These are phyloP conservation scores for Leucophenga maculata DNA, from an alignment of 2,888 invertebrate genomes.

Conservation along the genomic window DNA sequence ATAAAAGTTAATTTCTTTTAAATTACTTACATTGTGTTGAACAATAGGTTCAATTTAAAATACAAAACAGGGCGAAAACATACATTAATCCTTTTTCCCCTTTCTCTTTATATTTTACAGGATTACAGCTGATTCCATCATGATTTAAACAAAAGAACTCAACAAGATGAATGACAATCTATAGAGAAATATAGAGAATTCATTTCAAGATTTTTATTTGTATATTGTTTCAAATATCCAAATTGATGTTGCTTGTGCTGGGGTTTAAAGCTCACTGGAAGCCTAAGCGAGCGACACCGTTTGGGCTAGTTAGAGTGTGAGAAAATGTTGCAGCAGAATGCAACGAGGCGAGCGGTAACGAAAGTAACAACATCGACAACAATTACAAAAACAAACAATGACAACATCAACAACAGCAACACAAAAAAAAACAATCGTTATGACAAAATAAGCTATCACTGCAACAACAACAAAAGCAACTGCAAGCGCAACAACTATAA, in stretches of 20 bases:
- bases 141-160: constrained; percentile 11
- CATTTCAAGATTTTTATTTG: too few species aligned
- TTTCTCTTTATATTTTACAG: too few species aligned
- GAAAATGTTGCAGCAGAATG: constrained; percentile 42
- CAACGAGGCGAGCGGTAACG: constrained; percentile 33
- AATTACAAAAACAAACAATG: constrained; percentile 24
- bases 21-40: too few species aligned
- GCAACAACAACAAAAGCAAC: constrained; percentile 30
- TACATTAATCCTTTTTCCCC: too few species aligned
- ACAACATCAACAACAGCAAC: background rate
- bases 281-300: constrained; percentile 31
- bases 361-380: constrained; percentile 1
- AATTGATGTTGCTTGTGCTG: too few species aligned
- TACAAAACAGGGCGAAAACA: too few species aligned
- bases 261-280: too few species aligned
- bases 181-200: constrained; percentile 16
- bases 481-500: constrained; percentile 25
- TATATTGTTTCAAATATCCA: too few species aligned
- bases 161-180: constrained; percentile 33
- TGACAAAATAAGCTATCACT: background rate
- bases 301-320: constrained; percentile 38
- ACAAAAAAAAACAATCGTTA: background rate
- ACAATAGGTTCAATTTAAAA: too few species aligned
- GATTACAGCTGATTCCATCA: too few species aligned
- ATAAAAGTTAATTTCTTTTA: too few species aligned